These are phyloP conservation scores for Hylomyscus alleni DNA, from an alignment of 2,797 vertebrate genomes.

Conservation along the genomic window DNA sequence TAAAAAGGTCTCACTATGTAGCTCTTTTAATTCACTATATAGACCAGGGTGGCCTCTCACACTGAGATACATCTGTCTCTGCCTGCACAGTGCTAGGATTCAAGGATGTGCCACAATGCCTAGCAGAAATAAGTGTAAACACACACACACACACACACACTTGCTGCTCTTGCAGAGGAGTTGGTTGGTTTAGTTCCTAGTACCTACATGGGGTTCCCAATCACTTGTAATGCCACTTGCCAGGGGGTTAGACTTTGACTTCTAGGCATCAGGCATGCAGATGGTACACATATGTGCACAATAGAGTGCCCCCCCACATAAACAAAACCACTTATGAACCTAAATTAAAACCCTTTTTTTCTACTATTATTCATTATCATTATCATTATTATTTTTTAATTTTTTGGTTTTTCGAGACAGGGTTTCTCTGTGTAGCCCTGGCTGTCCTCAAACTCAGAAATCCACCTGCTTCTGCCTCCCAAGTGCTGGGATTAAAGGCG, in stretches of 20 bases:
- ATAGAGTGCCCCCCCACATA: neutral
- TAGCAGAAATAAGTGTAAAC: neutral
- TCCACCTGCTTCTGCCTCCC: no score
- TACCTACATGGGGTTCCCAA: neutral
- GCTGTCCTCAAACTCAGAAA: no score
- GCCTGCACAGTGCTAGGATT: neutral
- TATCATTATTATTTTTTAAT: no score
- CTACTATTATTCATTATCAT: neutral
- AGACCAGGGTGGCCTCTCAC: neutral
- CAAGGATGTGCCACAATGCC: neutral
- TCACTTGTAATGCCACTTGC: neutral
- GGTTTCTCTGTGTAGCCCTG: neutral
- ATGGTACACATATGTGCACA: neutral
- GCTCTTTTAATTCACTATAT: neutral
- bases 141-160: neutral
- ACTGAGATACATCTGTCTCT: neutral
- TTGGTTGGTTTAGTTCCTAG: neutral
- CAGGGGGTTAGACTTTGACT: neutral
- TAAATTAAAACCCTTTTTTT: neutral
- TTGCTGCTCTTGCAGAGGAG: neutral
- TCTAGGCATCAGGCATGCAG: neutral
- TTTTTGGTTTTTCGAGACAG: no score
- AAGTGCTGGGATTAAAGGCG: no score
- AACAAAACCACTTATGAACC: neutral
- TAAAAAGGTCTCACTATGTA: neutral